Base-by-base conservation (phyloP, 2,888 invertebrate species). In the Ditylenchus weischeri region DNA sequence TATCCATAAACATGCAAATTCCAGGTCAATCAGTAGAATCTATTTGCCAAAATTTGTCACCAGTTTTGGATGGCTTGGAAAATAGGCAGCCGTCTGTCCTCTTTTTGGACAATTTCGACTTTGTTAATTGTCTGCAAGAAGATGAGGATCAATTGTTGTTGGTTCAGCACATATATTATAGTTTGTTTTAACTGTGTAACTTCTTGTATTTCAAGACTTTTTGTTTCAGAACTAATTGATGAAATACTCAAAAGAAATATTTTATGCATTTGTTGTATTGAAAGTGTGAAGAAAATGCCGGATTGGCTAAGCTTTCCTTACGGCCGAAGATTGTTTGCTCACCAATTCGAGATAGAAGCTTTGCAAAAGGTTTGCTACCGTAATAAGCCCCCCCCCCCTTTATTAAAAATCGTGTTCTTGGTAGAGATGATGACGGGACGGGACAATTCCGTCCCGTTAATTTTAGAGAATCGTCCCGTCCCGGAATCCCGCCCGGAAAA, bases 81-180 rank as follows among this genome's bases (percentile, higher is more conserved):
- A n/a, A 13, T 6, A 67, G 75, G 36, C 65, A 69, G 50, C 78
- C 78, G 1, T 63, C 75, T 7, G 62, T 75, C 3, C 68, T 79
- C 0, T 62, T 79, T 29, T 66, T 79, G 35, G 78, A 79, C 47
- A 74, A 76, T 57, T 66, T 79, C 29, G 78, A 79, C 51, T 69
- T 72, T 36, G 66, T 78, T 29, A 65, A 74, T 15, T 62, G 71
- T 19, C 65, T 66, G 36, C 61, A 69, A 13, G 75, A 75, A 49
- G 77, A 75, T 19, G 78, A 77, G 51, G 76, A 78, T 38, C 57
- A 35, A 15, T 21, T 50, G 23, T 43, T 36, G 18, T 21, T 29
- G n/a, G 13, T 49, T 18, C 35, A 64, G 19, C 23, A 64, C 35
- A 50, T 38, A 35, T 35, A 36, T 6, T 54, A 4, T 43, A 57